Conservation (phyloP, 2,797 vertebrate species). For the Antrozous pallidus region DNA sequence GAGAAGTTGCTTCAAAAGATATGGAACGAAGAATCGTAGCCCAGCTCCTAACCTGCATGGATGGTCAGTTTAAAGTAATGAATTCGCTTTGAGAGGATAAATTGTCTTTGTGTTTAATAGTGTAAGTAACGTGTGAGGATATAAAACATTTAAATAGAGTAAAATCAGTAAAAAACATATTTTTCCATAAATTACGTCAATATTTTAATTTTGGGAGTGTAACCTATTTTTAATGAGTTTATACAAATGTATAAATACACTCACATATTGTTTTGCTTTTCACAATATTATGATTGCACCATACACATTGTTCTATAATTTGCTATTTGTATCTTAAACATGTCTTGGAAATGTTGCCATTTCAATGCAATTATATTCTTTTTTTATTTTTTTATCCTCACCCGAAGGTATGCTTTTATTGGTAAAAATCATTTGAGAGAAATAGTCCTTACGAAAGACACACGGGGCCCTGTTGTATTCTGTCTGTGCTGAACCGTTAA, state of each 20-base stretch:
- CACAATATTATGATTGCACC: background rate
- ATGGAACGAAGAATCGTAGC: conserved; percentile 99
- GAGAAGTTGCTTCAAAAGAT: conserved; percentile 97
- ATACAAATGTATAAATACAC: background rate
- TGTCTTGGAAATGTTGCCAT: background rate
- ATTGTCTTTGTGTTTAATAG: background rate
- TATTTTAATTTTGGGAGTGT: background rate
- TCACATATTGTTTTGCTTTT: background rate
- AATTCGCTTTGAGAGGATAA: background rate
- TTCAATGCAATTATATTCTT: background rate
- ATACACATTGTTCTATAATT: background rate
- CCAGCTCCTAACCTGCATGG: conserved; percentile 97
- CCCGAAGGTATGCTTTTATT: background rate
- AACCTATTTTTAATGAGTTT: background rate
- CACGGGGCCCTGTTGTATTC: background rate
- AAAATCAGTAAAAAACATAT: background rate
- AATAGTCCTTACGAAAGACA: background rate
- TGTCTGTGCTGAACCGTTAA: background rate
- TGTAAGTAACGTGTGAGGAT: background rate
- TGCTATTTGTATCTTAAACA: background rate
- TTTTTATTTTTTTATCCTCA: background rate
- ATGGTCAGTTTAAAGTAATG: conserved; percentile 84
- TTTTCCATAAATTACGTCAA: background rate
- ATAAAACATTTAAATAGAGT: background rate
- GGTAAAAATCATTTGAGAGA: background rate